Percentiles rank a stretch among this genome's conserved stretches.
Evolutionary conservation across 2,797 vertebrate species (phyloP).

Genomic region (Eremophila alpestris): DNA sequence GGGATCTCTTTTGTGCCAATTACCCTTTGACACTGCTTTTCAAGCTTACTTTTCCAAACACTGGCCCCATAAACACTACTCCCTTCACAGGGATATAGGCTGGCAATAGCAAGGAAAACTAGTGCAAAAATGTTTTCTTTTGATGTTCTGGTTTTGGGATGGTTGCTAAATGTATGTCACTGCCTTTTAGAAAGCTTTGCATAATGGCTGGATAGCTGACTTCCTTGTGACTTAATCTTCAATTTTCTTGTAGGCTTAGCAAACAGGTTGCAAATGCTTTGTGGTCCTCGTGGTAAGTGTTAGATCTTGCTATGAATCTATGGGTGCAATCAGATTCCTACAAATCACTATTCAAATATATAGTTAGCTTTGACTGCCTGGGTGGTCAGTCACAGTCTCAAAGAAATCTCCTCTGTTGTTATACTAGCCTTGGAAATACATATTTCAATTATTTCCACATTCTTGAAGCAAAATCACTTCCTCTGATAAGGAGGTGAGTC

Average conservation of each 20-base stretch:
- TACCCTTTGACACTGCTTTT: constrained; percentile 37
- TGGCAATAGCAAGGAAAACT: not conserved
- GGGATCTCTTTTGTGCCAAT: constrained; percentile 47
- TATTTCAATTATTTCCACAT: not conserved
- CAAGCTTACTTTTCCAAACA: constrained; percentile 34
- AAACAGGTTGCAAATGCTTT: not conserved
- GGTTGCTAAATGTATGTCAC: not conserved
- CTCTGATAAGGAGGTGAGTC: not conserved
- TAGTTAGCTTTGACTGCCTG: not conserved
- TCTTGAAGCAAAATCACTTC: not conserved
- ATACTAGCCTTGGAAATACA: not conserved
- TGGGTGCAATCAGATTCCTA: not conserved
- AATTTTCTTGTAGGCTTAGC: not conserved
- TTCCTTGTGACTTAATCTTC: constrained; percentile 2
- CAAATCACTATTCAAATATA: not conserved
- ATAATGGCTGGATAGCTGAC: not conserved
- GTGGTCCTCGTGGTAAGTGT: not conserved
- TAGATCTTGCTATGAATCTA: not conserved
- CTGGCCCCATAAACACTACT: not conserved
- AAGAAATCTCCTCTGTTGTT: not conserved
- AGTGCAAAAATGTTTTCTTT: not conserved
- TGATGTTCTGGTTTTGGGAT: not conserved
- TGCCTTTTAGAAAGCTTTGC: not conserved
- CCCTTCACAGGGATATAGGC: not conserved
- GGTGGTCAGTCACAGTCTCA: not conserved